A percentile compares a stretch with the other conserved stretches of the same genome.
Conservation (phyloP, 2,113 vertebrate genomes). For the Eonycteris spelaea region DNA sequence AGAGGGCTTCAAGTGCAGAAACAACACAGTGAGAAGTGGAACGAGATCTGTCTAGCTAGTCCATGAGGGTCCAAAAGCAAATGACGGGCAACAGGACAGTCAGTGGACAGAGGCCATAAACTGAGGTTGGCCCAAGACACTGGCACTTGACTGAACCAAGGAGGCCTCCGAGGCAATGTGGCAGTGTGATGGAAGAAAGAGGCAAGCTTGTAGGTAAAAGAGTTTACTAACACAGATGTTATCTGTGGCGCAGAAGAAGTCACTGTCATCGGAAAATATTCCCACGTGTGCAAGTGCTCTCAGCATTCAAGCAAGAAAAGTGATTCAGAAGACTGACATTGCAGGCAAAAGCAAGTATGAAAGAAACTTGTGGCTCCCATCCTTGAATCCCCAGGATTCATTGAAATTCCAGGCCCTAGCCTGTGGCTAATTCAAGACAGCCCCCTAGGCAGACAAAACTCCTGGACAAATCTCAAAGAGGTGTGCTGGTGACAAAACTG, state of each 20-base stretch:
- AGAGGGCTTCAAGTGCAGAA: neutral
- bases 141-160: neutral
- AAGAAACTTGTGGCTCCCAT: neutral
- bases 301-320: neutral
- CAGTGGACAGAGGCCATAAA: neutral
- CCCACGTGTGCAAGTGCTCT: neutral
- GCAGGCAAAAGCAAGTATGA: neutral
- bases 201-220: neutral
- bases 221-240: slow-evolving; percentile 35
- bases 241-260: slow-evolving; percentile 14
- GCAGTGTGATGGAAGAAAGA: neutral
- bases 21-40: neutral
- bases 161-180: neutral
- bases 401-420: neutral
- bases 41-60: neutral
- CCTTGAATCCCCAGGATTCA: neutral
- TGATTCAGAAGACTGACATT: neutral
- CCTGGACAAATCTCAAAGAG: neutral
- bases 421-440: neutral
- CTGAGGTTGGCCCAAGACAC: neutral
- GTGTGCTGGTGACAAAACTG: neutral
- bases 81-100: neutral
- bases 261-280: slow-evolving; percentile 51
- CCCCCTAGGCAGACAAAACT: neutral
- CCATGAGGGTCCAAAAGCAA: neutral